Base-by-base conservation (phyloP, 2,888 invertebrate species). In the Diadromus collaris region DNA sequence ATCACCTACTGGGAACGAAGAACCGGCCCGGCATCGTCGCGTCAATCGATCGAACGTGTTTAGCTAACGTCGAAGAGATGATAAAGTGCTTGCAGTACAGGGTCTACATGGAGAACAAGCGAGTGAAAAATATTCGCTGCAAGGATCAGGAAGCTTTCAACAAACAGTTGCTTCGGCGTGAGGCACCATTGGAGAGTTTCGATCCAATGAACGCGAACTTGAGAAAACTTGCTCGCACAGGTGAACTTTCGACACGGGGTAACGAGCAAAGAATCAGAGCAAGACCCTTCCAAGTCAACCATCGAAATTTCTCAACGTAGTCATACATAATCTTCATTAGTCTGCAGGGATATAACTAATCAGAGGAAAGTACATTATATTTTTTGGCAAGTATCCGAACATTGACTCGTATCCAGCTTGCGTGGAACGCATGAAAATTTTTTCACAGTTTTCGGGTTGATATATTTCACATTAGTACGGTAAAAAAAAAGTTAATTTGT, bases 1-100 rank as follows among this genome's bases (percentile, higher is more conserved):
- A 89, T 81, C 87, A 89, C 80, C 80, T 89, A 48, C 54, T 87
- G 70, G 71, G 88, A 44, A 88, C 88, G 27, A 75, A 82, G 29
- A 70, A 74, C 9, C 77, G 76, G 5, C 83, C 88, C 6, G 89
- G 89, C 34, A 82, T 89, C 65, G 38, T 89, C 29, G 85, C 86
- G 6, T 81, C 79, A 60, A 83, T 86, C 56, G 88, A 89, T 38
- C 78, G 78, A 21, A 82, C 75, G 16, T 79, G 48, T n/a, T 81
- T 76, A 19, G 86, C 83, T 0, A 44, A 64, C 27, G 85, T 88
- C 41, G 89, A 88, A 63, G 81, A 83, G 46, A 86, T 88, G 87
- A 78, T 88, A 27, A 83, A 78, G n/a, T 86, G 87, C 48, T 79
- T 89, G 16, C 79, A 85, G 46, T 86, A 86, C 61, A 79, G 70